A percentile compares a stretch with the other conserved stretches of the same genome.
phyloP scores from a whole-genome alignment of 1,140 invertebrate genomes.

The Microvelia longipes region DNA sequence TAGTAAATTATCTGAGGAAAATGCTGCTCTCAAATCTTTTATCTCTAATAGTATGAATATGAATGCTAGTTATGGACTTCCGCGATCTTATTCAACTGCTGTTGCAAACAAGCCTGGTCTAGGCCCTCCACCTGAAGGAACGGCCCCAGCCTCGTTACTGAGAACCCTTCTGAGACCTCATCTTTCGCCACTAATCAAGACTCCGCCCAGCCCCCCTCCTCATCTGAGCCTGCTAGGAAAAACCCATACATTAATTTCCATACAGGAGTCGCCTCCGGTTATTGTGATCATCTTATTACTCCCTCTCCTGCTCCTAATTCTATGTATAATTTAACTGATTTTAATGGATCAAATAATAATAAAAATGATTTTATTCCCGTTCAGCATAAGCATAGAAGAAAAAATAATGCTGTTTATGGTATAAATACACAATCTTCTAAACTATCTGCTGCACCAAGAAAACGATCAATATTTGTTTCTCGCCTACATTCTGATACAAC shows the following conservation, averaged over 20 bases:
- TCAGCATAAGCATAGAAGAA: neutral
- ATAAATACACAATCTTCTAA: neutral
- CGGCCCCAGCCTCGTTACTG: neutral
- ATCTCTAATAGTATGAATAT: neutral
- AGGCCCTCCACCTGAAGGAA: neutral
- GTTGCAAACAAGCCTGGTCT: neutral
- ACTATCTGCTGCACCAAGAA: neutral
- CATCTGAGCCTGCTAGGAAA: neutral
- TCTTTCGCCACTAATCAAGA: neutral
- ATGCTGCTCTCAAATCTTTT: neutral
- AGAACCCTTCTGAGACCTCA: neutral
- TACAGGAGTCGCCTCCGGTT: neutral
- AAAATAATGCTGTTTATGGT: neutral
- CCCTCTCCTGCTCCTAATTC: neutral
- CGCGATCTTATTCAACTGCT: neutral
- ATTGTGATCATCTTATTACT: neutral
- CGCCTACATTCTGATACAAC: neutral
- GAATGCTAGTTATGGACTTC: neutral
- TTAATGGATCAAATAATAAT: neutral
- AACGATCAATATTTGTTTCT: neutral
- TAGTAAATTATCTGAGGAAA: neutral
- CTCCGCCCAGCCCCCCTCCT: neutral
- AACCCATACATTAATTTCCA: neutral
- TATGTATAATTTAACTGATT: neutral
- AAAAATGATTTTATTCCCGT: neutral